Evolutionary conservation across 1,140 invertebrate species (phyloP), one percentile per base, ranked within the genome.

Genomic region (Drosophila melanica): DNA sequence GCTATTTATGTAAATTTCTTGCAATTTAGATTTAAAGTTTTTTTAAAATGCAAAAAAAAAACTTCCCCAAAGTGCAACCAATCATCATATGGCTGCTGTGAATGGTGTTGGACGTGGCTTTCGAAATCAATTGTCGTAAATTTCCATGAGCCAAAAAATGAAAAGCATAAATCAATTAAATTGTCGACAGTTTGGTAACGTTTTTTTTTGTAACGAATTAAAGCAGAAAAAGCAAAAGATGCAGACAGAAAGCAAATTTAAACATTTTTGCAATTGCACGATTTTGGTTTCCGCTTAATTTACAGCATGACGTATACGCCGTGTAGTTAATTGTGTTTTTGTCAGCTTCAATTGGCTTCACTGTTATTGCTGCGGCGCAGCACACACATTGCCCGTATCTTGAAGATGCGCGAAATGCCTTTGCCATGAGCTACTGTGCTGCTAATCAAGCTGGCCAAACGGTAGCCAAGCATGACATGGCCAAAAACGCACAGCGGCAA

Each of bases 141-240:
- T 69, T 63, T 48, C 27, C 35, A 69, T 73, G 60, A 58, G 50
- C 42, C 44, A 51, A 62, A 59, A 54, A 51, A 35, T 27, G 12
- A 66, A 64, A 65, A 58, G 42, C 44, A 87, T 82, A 89, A 89
- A 79, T 82, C 82, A 87, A 87, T 87, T 87, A 82, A 82, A 70
- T 67, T 73, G 82, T 81, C 82, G 71, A 81, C 81, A 79, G 78
- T 85, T 85, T 78, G 77, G 77, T 77, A 80, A 77, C 77, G 65
- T 60, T 74, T 66, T 66, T 66, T 41, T 70, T 42, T 11, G 11
- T 42, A 54, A 23, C 51, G 10, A 39, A 66, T 62, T 50, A 62
- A 53, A 48, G 30, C 23, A 62, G 39, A 41, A 66, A 12, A 23
- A 30, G n/a, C 54, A 63, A 72, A 79, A 67, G 41, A 68, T 67